These are phyloP conservation scores for Drosophila testacea DNA, from an alignment of 2,888 invertebrate genomes.

Conservation along the genomic window DNA sequence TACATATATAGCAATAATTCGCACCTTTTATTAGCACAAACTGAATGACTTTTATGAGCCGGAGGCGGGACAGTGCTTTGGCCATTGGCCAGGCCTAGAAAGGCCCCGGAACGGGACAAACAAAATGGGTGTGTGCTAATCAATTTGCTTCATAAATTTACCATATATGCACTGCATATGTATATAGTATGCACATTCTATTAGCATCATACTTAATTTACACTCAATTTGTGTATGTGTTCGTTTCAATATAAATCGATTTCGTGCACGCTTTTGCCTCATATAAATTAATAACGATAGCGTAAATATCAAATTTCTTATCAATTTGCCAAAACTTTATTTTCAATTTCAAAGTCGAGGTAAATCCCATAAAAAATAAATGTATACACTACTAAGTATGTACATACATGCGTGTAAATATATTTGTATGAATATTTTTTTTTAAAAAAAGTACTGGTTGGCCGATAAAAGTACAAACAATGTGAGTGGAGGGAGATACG, in stretches of 20 bases:
- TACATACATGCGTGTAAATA: not conserved
- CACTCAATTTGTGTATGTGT: conserved; percentile 9
- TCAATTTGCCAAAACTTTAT: conserved; percentile 43
- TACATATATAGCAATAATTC: conserved; percentile 33
- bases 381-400: not conserved
- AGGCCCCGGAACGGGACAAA: conserved; percentile 17
- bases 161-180: conserved; percentile 5
- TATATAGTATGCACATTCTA: conserved; percentile 13
- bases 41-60: conserved; percentile 22
- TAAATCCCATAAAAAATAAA: conserved; percentile 26
- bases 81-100: conserved; percentile 17
- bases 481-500: conserved; percentile 1
- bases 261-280: conserved; percentile 40
- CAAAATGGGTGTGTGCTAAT: conserved; percentile 54
- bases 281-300: conserved; percentile 32
- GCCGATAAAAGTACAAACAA: conserved; percentile 21
- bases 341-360: conserved; percentile 71
- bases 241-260: conserved; percentile 3
- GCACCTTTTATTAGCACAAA: conserved; percentile 54
- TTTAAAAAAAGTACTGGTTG: not conserved
- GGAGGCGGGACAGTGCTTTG: conserved; percentile 17
- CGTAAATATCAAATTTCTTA: conserved; percentile 39
- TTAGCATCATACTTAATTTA: conserved; percentile 39
- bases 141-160: conserved; percentile 32
- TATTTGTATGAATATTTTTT: not conserved